Percentiles rank a stretch among this genome's conserved stretches.
phyloP scores from a whole-genome alignment of 2,888 invertebrate genomes.

The Saturnia pavonia region DNA sequence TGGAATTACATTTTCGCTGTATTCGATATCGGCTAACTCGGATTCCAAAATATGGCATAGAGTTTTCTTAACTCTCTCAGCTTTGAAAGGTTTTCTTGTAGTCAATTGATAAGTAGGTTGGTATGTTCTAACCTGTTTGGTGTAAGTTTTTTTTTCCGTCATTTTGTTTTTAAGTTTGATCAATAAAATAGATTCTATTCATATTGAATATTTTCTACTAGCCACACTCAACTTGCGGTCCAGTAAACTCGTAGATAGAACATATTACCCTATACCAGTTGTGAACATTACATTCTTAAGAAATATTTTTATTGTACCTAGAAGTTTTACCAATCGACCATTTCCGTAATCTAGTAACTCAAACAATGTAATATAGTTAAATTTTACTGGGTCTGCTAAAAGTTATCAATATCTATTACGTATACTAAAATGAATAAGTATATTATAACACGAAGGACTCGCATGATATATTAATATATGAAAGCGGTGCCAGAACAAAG shows the following conservation, averaged over 20 bases:
- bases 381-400: not conserved
- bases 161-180: conserved; percentile 50
- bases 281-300: no score
- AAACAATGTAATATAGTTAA: not conserved
- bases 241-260: no score
- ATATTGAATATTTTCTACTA: not conserved
- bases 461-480: no score
- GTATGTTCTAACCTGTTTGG: conserved; percentile 73
- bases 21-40: conserved; percentile 83
- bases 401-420: not conserved
- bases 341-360: not conserved
- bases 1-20: conserved; percentile 82
- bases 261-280: no score
- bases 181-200: conserved; percentile 39
- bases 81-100: conserved; percentile 83
- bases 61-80: conserved; percentile 82
- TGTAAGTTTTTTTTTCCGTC: conserved; percentile 48
- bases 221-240: not conserved
- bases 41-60: conserved; percentile 81
- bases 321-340: not conserved
- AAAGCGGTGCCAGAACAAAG: no score
- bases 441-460: not conserved
- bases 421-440: not conserved
- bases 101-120: conserved; percentile 86
- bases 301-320: not conserved